Conservation (phyloP, 2,888 invertebrate species). For the Neoascia interrupta region DNA sequence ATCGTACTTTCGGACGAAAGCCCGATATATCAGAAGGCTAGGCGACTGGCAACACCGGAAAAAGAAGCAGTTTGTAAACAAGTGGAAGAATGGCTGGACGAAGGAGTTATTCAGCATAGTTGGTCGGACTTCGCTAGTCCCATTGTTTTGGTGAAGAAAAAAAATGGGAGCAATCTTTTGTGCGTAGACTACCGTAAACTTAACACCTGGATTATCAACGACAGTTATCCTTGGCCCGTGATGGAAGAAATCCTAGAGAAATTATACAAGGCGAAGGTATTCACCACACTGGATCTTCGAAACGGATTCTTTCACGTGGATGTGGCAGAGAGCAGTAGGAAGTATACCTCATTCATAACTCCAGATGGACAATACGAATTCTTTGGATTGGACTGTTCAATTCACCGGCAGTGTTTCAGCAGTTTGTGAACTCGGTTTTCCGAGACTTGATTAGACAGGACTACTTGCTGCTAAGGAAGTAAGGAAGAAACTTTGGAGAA, state of each 20-base stretch:
- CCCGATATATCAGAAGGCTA: too few relatives aligned
- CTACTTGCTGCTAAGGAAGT: too few relatives aligned
- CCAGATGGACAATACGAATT: slow-evolving; percentile 72
- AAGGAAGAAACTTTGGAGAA: not conserved
- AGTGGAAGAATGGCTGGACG: not conserved
- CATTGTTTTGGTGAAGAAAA: slow-evolving; percentile 1
- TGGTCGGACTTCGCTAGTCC: not conserved
- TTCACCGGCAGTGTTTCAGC: slow-evolving; percentile 74
- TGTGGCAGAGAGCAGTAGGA: slow-evolving; percentile 12
- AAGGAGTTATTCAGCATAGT: not conserved
- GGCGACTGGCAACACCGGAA: too few relatives aligned
- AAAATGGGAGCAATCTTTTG: not conserved
- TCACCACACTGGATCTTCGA: not conserved
- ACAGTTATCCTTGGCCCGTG: not conserved
- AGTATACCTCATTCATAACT: slow-evolving; percentile 18
- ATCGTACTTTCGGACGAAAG: too few relatives aligned
- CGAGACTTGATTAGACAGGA: slow-evolving; percentile 28
- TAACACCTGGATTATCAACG: not conserved
- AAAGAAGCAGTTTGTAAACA: not conserved
- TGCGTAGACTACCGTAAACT: not conserved
- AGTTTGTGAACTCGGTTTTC: slow-evolving; percentile 63
- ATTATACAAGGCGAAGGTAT: not conserved
- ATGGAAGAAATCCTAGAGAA: not conserved
- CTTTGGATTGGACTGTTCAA: slow-evolving; percentile 76
- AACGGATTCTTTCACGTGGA: slow-evolving; percentile 46